Evolutionary conservation across 2,888 invertebrate genomes (phyloP), one percentile per base, ranked within the genome.

Genomic region (Phortica okadai): DNA sequence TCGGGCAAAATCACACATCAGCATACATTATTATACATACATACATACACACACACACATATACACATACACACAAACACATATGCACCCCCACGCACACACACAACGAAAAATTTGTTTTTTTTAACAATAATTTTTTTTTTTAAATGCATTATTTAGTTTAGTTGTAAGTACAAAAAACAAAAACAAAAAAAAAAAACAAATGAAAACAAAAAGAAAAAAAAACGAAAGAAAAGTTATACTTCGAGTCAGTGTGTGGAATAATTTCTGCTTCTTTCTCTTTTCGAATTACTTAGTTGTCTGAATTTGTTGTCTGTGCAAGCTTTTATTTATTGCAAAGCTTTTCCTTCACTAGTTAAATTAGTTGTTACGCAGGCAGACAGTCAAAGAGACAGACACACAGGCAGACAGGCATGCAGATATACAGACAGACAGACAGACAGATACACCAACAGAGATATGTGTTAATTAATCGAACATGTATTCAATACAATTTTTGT

Each of bases 61-160:
- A 81, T 76, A 77, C 73, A 76, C 73, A 79, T 74, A 64, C 70
- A 78, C 76, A 79, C 76, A 80, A 84, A 81, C 78, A 81, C 80
- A 77, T 70, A n/a, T 33, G 41, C 25, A 70, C 6, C 6, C 64
- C 14, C 21, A 33, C 25, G 21, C 67, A 8, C 16, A 42, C 16
- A 21, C 16, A 70, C 70, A 50, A 69, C 69, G 69, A 69, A 69
- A 44, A 11, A 33, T 66, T 70, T 42, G n/a, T 70, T 70, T 70
- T 10, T 10, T 66, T 33, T 66, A 14, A 14, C 25, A 66, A 66
- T 8, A 41, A 50, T 69, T 69, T 69, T 69, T 64, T 64, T 64
- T 64, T 64, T 64, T 7, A 64, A 64, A 21, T 64, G 62, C 25
- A 21, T 67, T 59, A 59, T 59, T 59, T 21, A 70, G 41, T 41